These are phyloP conservation scores for Carcina quercana DNA, from an alignment of 2,888 invertebrate species.

Conservation along the genomic window DNA sequence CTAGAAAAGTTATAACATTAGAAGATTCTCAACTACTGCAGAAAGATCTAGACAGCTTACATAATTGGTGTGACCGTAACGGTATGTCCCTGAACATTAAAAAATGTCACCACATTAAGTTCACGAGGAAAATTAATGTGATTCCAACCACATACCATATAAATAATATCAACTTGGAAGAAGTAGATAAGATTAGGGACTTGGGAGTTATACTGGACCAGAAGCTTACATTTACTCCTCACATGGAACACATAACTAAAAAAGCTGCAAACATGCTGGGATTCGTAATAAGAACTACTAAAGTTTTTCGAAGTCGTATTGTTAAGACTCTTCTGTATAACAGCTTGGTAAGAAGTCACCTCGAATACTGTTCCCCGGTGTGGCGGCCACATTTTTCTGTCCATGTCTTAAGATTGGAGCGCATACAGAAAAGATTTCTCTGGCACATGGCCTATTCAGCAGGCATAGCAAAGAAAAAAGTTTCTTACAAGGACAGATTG, in stretches of 20 bases:
- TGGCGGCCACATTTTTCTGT: no score
- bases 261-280: neutral
- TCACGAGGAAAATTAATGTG: neutral
- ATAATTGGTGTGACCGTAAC: neutral
- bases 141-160: neutral
- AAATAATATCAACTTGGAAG: neutral
- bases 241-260: neutral
- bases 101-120: constrained; percentile 1
- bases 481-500: no score
- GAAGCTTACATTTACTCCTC: neutral
- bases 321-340: neutral
- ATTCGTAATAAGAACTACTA: neutral
- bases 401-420: neutral
- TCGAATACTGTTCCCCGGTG: neutral
- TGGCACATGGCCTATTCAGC: neutral
- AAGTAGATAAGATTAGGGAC: neutral
- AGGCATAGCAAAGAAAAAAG: no score
- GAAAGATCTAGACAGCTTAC: neutral
- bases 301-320: neutral
- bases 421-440: neutral
- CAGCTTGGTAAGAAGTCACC: neutral
- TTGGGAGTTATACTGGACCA: neutral
- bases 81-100: neutral
- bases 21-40: neutral
- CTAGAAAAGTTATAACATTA: neutral